phyloP scores from a whole-genome alignment of 2,797 vertebrate genomes.

The Melanotaenia trifasciata region DNA sequence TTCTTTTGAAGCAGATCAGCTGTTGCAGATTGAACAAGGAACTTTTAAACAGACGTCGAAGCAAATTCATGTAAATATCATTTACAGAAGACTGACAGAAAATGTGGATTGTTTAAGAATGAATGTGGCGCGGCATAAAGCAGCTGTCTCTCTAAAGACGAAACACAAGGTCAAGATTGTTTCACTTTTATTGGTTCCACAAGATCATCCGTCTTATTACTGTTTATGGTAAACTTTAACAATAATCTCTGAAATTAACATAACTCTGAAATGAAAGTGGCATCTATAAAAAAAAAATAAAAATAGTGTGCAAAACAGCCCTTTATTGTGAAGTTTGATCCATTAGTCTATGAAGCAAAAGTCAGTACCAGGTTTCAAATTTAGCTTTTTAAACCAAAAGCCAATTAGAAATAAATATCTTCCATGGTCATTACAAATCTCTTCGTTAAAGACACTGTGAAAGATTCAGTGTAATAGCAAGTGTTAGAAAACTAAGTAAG shows the following conservation, averaged over 20 bases:
- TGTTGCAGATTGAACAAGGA: constrained; percentile 50
- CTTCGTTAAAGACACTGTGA: background rate
- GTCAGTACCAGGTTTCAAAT: background rate
- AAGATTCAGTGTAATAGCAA: background rate
- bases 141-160: constrained; percentile 35
- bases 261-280: background rate
- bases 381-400: background rate
- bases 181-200: constrained; percentile 27
- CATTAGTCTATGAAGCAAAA: background rate
- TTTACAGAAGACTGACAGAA: constrained; percentile 37
- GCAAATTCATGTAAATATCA: constrained; percentile 44
- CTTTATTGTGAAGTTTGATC: background rate
- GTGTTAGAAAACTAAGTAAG: background rate
- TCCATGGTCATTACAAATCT: background rate
- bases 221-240: constrained; percentile 6
- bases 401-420: background rate
- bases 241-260: background rate
- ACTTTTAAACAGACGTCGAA: constrained; percentile 49
- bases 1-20: constrained; percentile 48
- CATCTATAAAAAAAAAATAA: background rate
- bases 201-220: constrained; percentile 13
- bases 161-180: constrained; percentile 34
- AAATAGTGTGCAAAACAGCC: background rate
- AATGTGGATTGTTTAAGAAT: constrained; percentile 36
- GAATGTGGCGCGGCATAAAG: constrained; percentile 45